Percentiles rank a stretch among this genome's conserved stretches.
phyloP scores from a whole-genome alignment of 2,888 invertebrate genomes.

The Synanthedon vespiformis region DNA sequence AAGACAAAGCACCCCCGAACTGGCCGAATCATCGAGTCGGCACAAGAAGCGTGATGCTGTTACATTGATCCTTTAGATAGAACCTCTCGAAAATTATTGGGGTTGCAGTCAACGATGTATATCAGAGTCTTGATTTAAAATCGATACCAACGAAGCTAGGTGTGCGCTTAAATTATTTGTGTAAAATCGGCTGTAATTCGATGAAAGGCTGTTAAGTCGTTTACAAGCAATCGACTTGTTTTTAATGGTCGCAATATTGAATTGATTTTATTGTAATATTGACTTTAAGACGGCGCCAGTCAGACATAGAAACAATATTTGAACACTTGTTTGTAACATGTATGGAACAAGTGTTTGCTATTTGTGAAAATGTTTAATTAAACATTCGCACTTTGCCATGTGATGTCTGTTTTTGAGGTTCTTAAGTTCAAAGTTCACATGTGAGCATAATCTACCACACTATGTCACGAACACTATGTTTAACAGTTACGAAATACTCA shows the following conservation, averaged over 20 bases:
- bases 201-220: conserved; percentile 26
- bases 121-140: neutral
- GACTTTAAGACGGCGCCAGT: no score
- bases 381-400: no score
- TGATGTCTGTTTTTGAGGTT: no score
- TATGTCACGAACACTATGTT: no score
- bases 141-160: neutral
- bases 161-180: conserved; percentile 23
- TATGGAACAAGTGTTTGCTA: no score
- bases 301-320: no score
- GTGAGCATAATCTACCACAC: no score
- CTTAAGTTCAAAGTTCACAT: no score
- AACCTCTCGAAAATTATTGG: neutral
- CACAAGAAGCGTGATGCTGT: neutral
- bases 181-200: conserved; percentile 29
- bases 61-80: neutral
- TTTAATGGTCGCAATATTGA: conserved; percentile 8
- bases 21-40: neutral
- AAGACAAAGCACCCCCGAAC: conserved; percentile 1
- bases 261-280: no score
- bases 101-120: neutral
- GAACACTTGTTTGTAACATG: no score
- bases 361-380: no score
- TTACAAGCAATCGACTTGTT: conserved; percentile 19
- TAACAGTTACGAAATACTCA: no score